Conservation (phyloP, 1,140 invertebrate species). For the Cherax destructor region DNA sequence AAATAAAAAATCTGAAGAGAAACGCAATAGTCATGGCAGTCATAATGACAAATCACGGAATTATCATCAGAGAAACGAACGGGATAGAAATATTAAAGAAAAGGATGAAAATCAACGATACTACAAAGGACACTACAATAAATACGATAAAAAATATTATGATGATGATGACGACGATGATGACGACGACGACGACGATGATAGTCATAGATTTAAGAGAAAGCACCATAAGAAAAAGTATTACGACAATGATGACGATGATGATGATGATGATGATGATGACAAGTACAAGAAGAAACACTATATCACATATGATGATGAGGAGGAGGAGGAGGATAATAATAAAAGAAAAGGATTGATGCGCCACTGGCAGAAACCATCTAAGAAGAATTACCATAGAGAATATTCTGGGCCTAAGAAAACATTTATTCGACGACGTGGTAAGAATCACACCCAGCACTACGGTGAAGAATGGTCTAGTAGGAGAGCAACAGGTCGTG, state of each 20-base stretch:
- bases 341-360: slow-evolving; percentile 48
- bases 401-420: slow-evolving; percentile 56
- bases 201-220: slow-evolving; percentile 17
- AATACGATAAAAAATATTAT: slow-evolving; percentile 49
- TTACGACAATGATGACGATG: slow-evolving; percentile 40
- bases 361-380: slow-evolving; percentile 67
- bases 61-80: neutral
- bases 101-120: slow-evolving; percentile 42
- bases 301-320: slow-evolving; percentile 6
- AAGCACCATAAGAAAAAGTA: slow-evolving; percentile 26
- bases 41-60: slow-evolving; percentile 2
- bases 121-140: slow-evolving; percentile 65
- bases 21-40: slow-evolving; percentile 1
- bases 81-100: neutral
- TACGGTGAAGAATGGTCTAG: slow-evolving; percentile 19
- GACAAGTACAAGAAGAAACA: slow-evolving; percentile 30
- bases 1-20: slow-evolving; percentile 17
- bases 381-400: slow-evolving; percentile 55
- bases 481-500: slow-evolving; percentile 37
- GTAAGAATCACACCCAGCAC: slow-evolving; percentile 59
- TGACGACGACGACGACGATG: slow-evolving; percentile 56
- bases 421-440: slow-evolving; percentile 63
- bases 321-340: slow-evolving; percentile 30
- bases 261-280: slow-evolving; percentile 42
- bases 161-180: slow-evolving; percentile 60